Evolutionary conservation across 2,113 vertebrate species (phyloP).

Genomic region (Epinephelus fuscoguttatus): DNA sequence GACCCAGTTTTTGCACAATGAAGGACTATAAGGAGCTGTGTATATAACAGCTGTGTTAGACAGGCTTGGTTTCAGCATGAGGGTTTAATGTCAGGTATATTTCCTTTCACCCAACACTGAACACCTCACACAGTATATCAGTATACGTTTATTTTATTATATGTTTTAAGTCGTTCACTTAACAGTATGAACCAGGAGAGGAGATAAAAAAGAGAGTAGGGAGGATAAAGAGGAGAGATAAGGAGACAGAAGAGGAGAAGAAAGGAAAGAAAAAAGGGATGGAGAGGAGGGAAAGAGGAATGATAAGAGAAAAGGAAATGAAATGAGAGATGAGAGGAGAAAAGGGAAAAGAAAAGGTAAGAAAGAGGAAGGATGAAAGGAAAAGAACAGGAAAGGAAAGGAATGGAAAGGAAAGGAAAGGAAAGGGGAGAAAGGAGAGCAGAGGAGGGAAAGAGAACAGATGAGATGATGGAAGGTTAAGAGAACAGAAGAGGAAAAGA

Average conservation of each 20-base stretch:
- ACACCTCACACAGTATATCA: background rate
- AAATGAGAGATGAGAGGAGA: no score
- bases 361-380: background rate
- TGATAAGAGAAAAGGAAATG: no score
- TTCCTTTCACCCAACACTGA: background rate
- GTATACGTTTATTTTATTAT: background rate
- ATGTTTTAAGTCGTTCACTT: background rate
- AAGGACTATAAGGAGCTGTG: background rate
- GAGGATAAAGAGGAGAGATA: no score
- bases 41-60: background rate
- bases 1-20: slow-evolving; percentile 20
- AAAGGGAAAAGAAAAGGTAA: background rate
- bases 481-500: no score
- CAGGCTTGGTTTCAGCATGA: background rate
- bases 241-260: background rate
- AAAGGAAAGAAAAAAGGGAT: background rate
- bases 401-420: no score
- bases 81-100: background rate
- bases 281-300: no score
- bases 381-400: no score
- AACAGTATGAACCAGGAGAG: background rate
- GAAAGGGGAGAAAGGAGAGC: no score
- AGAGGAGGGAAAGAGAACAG: no score
- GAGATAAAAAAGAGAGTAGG: background rate
- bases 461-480: no score